Base-by-base conservation (phyloP, 2,113 vertebrate genomes). In the Laterallus jamaicensis region DNA sequence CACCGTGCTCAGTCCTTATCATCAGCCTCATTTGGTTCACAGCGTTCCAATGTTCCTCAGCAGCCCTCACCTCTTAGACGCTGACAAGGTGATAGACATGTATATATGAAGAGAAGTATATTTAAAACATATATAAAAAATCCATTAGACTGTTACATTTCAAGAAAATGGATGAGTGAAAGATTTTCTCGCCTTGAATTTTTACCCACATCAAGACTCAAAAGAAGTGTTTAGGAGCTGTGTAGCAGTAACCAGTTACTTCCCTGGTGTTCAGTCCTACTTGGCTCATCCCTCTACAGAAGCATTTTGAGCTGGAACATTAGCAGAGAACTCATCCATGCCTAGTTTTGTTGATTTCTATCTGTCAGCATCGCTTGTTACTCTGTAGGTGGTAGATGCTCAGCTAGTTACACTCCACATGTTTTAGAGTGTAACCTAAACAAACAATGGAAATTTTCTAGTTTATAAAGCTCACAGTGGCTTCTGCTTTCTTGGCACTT, bases 381-480 rank as follows among this genome's bases (percentile, higher is more conserved):
- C 40, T 77, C 92, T 47, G 68, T 86, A 90, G 86, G 94, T 8
- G 47, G 86, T 76, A 94, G 63, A 77, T 74, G 32, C 63, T 90
- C 68, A 74, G 37, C 75, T 81, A 77, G 94, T 93, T 92, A 44
- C 37, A 63, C 56, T 86, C 73, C 68, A 83, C 26, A 11, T 19
- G 68, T 59, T 94, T 94, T 40, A 63, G 73, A 93, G 92, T 69
- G 11, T 31, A 82, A 83, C 94, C 71, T 55, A 68, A 84, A 84
- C 16, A 95, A 81, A 68, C 56, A 95, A 31, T 55, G 44, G 80
- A 70, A 67, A 39, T 49, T 59, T 88, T 93, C 35, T 92, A 39
- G 18, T 74, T 93, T 89, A 68, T 75, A 75, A 86, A 82, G 26
- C 12, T 91, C 59, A 49, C 0, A 1, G 21, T 92, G 39, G 5